Evolutionary conservation across 2,797 vertebrate species (phyloP).

Genomic region (Prionace glauca): DNA sequence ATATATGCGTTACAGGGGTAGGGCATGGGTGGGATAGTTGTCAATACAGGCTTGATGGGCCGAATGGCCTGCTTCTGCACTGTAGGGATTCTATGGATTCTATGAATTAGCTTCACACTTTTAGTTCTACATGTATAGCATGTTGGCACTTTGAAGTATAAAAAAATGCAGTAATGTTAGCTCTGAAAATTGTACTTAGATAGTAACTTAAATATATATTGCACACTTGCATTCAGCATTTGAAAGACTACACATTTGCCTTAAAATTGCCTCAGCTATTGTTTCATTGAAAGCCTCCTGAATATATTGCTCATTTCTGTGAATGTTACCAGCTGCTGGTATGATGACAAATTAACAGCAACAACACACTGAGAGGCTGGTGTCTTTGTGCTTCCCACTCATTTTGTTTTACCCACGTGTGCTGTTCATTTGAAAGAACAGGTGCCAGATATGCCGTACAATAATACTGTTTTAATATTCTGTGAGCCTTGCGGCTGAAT

Average conservation of each 20-base stretch:
- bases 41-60: too few relatives aligned
- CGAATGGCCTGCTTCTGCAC: too few relatives aligned
- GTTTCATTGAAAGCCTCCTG: not conserved
- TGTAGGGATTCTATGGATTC: too few relatives aligned
- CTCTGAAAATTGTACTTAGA: not conserved
- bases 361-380: not conserved
- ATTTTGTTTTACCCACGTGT: not conserved
- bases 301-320: constrained; percentile 7
- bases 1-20: too few relatives aligned
- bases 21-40: too few relatives aligned
- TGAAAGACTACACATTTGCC: not conserved
- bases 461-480: not conserved
- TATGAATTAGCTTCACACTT: not conserved
- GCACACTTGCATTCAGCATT: too few relatives aligned
- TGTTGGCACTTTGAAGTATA: not conserved
- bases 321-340: constrained; percentile 10
- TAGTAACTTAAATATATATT: not conserved
- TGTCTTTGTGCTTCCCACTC: not conserved
- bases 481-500: not conserved
- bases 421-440: constrained; percentile 25
- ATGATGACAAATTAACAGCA: not conserved
- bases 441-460: not conserved
- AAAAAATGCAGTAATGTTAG: not conserved
- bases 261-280: not conserved
- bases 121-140: not conserved